Base-by-base conservation (phyloP, 2,888 invertebrate species). In the Beris morrisii region DNA sequence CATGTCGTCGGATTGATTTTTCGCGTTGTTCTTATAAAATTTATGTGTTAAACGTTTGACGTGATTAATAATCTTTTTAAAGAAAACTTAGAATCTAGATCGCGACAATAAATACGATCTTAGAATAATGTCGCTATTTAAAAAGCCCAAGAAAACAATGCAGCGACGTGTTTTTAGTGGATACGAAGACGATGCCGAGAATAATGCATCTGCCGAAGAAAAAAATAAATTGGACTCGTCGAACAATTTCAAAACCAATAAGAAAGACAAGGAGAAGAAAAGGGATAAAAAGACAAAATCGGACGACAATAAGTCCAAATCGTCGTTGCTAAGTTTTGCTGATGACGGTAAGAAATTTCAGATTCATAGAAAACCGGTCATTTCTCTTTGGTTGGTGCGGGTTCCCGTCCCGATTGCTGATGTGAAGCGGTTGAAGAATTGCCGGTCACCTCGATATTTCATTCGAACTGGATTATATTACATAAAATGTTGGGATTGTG, bases 111-210 rank as follows among this genome's bases (percentile, higher is more conserved):
- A 38, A 38, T 38, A 38, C 38, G 38, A 1, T 38, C 9, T 38
- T 38, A 38, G 5, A 58, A 9, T n/a, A 73, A 92, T 93, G 92
- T 91, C 92, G 67, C 78, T 93, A 71, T 95, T 95, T 81, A 90
- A 90, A 74, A 95, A 95, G 82, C 94, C 95, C 0, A 90, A 88
- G 76, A 89, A 93, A 76, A 89, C 88, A 77, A 91, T 94, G 72
- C 90, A 91, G 75, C 83, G 90, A 70, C 86, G 91, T 65, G 87
- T 89, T 67, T 90, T 90, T 80, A 87, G 84, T 67, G 86, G 87
- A 75, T 86, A 86, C 68, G 87, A 88, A 71, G 88, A 89, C 73
- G 88, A 87, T 56, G 79, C 81, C 71, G 82, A 82, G 69, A 82
- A 83, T 45, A 80, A 79, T 12, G 52, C 76, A 74, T 65, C 81